Evolutionary conservation across 2,888 invertebrate genomes (phyloP).

Genomic region (Nasonovia ribisnigri): DNA sequence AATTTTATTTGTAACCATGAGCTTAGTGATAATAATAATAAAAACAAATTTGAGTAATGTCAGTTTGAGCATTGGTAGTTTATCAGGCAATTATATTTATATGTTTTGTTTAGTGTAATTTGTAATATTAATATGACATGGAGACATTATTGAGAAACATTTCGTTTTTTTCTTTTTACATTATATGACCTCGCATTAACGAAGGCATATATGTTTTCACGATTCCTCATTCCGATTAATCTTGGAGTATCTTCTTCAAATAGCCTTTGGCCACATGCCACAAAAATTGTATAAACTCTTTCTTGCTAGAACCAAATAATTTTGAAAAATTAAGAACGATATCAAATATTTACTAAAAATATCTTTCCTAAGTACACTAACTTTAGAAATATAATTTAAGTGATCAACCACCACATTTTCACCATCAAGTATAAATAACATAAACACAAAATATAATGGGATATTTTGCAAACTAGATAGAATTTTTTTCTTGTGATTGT

Average conservation of each 20-base stretch:
- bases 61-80: background rate
- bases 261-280: too few relatives aligned
- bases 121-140: too few relatives aligned
- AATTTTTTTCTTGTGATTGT: background rate
- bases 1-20: background rate
- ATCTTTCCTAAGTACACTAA: background rate
- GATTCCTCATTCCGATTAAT: too few relatives aligned
- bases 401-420: background rate
- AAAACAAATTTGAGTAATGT: background rate
- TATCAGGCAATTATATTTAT: background rate
- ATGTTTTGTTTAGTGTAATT: too few relatives aligned
- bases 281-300: too few relatives aligned
- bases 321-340: background rate
- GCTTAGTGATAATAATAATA: background rate
- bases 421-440: background rate
- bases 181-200: too few relatives aligned
- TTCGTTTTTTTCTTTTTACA: too few relatives aligned
- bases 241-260: too few relatives aligned
- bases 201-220: too few relatives aligned
- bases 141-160: too few relatives aligned
- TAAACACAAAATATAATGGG: background rate
- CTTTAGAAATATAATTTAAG: background rate
- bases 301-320: background rate
- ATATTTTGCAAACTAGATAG: background rate
- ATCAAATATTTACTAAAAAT: too few relatives aligned